Evolutionary conservation across 2,797 vertebrate species (phyloP).

Genomic region (Premnoplex brunnescens): DNA sequence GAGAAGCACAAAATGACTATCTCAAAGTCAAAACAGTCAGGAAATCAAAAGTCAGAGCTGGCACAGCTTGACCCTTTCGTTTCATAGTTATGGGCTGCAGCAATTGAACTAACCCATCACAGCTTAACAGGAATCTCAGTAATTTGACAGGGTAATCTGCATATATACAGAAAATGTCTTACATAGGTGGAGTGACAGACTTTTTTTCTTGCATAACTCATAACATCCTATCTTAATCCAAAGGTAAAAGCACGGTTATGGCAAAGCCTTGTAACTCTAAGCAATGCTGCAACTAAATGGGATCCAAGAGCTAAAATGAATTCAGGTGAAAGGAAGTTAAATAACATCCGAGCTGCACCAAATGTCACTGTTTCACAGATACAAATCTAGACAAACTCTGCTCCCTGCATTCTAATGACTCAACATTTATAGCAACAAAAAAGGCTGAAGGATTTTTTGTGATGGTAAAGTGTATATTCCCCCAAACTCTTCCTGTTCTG

Average conservation of each 20-base stretch:
- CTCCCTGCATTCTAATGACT: neutral
- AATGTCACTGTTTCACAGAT: neutral
- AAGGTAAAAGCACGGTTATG: neutral
- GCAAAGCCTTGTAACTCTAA: neutral
- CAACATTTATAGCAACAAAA: neutral
- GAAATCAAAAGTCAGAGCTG: neutral
- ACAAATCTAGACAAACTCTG: neutral
- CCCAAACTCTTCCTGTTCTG: neutral
- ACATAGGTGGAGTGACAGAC: neutral
- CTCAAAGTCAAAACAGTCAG: neutral
- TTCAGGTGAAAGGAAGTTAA: neutral
- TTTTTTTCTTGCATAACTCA: neutral
- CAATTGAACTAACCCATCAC: neutral
- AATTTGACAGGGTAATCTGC: constrained; percentile 15
- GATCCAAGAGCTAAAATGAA: neutral
- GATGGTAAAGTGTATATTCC: neutral
- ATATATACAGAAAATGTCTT: constrained; percentile 1
- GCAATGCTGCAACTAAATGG: neutral
- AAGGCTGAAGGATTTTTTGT: neutral
- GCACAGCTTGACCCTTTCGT: neutral
- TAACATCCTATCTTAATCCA: neutral
- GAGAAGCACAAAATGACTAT: neutral
- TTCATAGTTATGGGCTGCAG: neutral
- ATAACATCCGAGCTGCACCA: neutral
- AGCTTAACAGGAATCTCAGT: neutral